Evolutionary conservation across 2,797 vertebrate species (phyloP).

Genomic region (Scolopax rusticola): DNA sequence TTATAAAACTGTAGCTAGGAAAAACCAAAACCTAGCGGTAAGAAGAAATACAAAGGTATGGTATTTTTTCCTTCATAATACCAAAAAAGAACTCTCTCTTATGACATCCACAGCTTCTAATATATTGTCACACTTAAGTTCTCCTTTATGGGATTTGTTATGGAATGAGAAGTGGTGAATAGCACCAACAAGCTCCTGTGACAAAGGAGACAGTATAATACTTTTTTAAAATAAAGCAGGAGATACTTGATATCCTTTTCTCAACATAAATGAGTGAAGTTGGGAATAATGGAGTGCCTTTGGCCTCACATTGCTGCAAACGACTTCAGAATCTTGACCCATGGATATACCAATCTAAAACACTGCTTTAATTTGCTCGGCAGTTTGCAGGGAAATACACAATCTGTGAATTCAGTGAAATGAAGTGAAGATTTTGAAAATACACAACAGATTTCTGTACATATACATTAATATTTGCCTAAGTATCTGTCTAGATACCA

Average conservation of each 20-base stretch:
- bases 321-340: not conserved
- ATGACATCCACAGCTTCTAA: not conserved
- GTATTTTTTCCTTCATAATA: not conserved
- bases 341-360: not conserved
- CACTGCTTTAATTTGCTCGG: not conserved
- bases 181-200: not conserved
- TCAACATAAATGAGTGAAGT: not conserved
- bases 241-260: not conserved
- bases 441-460: not conserved
- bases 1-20: not conserved
- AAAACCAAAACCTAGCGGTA: not conserved
- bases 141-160: not conserved
- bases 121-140: not conserved
- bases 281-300: not conserved
- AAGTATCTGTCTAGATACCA: not conserved
- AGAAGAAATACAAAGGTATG: not conserved
- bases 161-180: not conserved
- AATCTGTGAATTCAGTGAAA: not conserved
- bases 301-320: not conserved
- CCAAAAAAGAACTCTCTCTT: not conserved
- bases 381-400: not conserved
- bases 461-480: not conserved
- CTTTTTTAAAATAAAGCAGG: not conserved
- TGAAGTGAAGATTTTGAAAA: not conserved
- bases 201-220: not conserved